Evolutionary conservation across 2,888 invertebrate genomes (phyloP), one percentile per base, ranked within the genome.

Genomic region (Melanophora roralis): DNA sequence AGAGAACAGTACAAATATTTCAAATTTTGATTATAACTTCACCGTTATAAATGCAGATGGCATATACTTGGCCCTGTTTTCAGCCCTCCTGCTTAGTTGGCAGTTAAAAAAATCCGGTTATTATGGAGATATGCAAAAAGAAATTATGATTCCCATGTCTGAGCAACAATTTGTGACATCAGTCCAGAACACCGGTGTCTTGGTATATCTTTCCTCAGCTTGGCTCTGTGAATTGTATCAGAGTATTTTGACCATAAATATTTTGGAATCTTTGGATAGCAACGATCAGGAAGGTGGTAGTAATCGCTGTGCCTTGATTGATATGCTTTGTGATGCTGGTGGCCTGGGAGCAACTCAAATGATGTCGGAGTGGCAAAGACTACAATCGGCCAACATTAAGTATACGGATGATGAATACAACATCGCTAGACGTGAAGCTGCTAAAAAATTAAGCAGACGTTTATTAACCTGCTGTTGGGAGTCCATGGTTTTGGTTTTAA

Each of bases 141-240:
- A 89, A 67, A 86, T 90, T 11, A 81, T 90, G 60, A 89, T 94
- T 14, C 93, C 94, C 0, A 91, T 94, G 84, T 94, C 94, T 1
- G 94, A 98, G 93, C 95, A 95, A 78, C 95, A 97, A 89, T 98
- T 98, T 87, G 95, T 97, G 1, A 96, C 97, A 85, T 95, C 96
- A 86, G 95, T 98, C 6, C 95, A 97, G 88, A 96, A 96, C 36
- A 96, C 96, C 75, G 98, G 98, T 0, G 96, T 98, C 16, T 91
- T 98, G 27, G 96, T 98, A 6, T 98, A 97, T 87, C 92, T 98
- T 9, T 97, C 98, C 0, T 96, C 96, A 0, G 95, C 96, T 0
- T 98, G 98, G 98, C 92, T 98, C 2, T 93, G 96, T 38, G 97
- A 98, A 86, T 91, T 98, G 7, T 98, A 98, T 87, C 96, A 96